Conservation (phyloP, 2,888 invertebrate species). For the Ephialtes manifestator region DNA sequence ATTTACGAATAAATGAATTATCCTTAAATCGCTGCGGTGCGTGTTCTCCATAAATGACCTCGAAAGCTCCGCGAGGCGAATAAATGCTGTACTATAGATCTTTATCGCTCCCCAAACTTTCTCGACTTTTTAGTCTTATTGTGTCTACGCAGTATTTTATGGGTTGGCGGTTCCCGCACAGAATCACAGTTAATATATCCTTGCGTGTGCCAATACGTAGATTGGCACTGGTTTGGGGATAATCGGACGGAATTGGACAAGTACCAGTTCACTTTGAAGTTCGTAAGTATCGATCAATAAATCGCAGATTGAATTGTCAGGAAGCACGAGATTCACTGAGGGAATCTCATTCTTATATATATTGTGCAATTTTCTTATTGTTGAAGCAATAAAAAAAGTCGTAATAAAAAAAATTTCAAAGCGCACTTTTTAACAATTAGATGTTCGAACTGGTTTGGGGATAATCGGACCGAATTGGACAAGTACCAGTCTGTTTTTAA, state of each 20-base stretch:
- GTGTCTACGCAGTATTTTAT: not conserved
- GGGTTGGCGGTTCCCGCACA: not conserved
- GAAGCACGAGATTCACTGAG: not conserved
- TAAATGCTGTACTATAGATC: not conserved
- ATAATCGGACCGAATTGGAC: not conserved
- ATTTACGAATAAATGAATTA: not conserved
- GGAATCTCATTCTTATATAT: too few relatives aligned
- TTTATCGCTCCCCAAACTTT: not conserved
- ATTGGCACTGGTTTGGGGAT: not conserved
- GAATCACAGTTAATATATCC: not conserved
- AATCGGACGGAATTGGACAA: not conserved
- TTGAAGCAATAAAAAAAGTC: too few relatives aligned
- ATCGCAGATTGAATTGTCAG: not conserved
- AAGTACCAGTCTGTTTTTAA: not conserved
- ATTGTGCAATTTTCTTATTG: too few relatives aligned
- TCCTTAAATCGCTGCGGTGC: not conserved
- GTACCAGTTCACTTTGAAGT: not conserved
- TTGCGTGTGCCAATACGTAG: slow-evolving; percentile 1
- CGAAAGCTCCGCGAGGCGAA: not conserved
- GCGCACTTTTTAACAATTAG: too few relatives aligned
- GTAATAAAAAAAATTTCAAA: too few relatives aligned
- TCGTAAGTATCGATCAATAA: not conserved
- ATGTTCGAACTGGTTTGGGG: too few relatives aligned
- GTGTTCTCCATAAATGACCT: not conserved
- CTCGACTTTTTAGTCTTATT: not conserved